Conservation (phyloP, 2,113 vertebrate species). For the Tiliqua scincoides region DNA sequence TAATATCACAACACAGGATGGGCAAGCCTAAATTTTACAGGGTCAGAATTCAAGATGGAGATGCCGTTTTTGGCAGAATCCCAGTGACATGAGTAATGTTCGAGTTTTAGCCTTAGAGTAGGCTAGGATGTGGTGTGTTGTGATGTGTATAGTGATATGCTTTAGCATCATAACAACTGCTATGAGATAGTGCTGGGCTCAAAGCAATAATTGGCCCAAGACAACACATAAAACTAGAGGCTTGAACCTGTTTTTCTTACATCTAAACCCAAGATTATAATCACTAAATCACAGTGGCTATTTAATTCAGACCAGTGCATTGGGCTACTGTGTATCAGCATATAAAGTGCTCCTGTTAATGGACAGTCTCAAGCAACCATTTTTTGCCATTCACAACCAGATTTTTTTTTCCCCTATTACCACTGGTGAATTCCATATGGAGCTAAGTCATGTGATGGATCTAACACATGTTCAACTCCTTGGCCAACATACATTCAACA, state of each 20-base stretch:
- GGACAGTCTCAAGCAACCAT: background rate
- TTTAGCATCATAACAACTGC: background rate
- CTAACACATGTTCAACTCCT: conserved; percentile 3
- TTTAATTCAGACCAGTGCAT: background rate
- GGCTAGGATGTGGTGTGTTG: too few relatives aligned
- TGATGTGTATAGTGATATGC: too few relatives aligned
- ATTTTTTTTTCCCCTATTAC: background rate
- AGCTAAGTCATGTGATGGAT: conserved; percentile 1
- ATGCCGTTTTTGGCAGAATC: background rate
- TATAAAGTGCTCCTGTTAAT: background rate
- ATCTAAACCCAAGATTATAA: background rate
- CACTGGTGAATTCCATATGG: background rate
- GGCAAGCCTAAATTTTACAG: background rate
- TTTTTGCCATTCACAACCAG: background rate
- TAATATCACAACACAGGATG: background rate
- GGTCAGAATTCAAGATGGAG: background rate
- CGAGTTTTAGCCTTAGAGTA: background rate
- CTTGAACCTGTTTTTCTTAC: background rate
- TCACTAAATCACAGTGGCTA: background rate
- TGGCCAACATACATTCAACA: conserved; percentile 18
- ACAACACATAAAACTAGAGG: background rate
- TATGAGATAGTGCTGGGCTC: background rate
- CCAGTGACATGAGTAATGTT: background rate
- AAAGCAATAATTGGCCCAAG: background rate
- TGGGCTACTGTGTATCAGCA: background rate